phyloP scores from a whole-genome alignment of 2,797 vertebrate species.

The Phrynocephalus vlangalii region DNA sequence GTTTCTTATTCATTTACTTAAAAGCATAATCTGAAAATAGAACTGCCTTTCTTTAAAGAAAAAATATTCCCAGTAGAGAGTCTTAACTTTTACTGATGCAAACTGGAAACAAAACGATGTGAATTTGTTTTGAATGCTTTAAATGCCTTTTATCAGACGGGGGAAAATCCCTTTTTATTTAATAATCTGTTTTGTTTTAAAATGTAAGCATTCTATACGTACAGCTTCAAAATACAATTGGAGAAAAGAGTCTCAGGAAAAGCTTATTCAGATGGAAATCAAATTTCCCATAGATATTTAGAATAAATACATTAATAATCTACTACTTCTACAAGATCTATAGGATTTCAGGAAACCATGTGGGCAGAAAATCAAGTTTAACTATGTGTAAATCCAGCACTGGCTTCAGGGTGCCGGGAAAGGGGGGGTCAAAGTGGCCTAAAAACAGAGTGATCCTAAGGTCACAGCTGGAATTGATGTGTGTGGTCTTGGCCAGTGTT shows the following conservation, averaged over 20 bases:
- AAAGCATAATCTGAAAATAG: slow-evolving; percentile 22
- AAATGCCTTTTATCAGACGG: neutral
- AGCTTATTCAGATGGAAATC: neutral
- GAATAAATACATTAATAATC: slow-evolving; percentile 9
- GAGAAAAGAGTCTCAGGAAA: neutral
- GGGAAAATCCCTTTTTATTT: neutral
- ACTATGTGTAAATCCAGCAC: slow-evolving; percentile 30
- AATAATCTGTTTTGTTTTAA: slow-evolving; percentile 25
- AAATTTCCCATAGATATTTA: slow-evolving; percentile 24
- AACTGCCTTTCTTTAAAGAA: slow-evolving; percentile 30
- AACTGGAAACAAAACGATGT: slow-evolving; percentile 19
- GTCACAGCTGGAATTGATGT: slow-evolving; percentile 52
- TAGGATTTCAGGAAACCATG: slow-evolving; percentile 9
- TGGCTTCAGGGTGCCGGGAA: slow-evolving; percentile 17
- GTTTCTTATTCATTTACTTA: slow-evolving; percentile 40
- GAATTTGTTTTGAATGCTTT: slow-evolving; percentile 29
- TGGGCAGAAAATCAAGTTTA: slow-evolving; percentile 33
- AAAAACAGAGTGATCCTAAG: slow-evolving; percentile 36
- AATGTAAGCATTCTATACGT: slow-evolving; percentile 6
- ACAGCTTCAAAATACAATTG: slow-evolving; percentile 19
- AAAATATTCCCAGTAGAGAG: slow-evolving; percentile 14
- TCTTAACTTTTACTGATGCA: slow-evolving; percentile 14
- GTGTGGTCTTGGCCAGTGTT: slow-evolving; percentile 27
- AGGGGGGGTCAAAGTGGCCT: slow-evolving; percentile 39
- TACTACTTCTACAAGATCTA: neutral